These are phyloP conservation scores for Palythoa caribaeorum DNA, from an alignment of 92 coral and sea anemone species.

Conservation along the genomic window DNA sequence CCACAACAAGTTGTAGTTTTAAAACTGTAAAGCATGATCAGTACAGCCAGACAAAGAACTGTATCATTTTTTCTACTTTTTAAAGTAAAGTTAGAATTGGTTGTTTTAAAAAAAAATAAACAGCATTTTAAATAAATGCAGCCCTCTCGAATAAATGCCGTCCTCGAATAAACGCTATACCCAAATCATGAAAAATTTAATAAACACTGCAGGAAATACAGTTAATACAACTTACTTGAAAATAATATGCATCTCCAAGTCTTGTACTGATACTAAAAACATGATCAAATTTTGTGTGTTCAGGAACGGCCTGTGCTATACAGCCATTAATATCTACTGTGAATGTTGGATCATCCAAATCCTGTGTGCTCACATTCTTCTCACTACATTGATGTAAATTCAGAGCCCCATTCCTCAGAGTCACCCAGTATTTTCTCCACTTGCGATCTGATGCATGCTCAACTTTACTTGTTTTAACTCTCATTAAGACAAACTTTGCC, in stretches of 20 bases:
- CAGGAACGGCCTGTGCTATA: conserved; percentile 98
- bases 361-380: conserved; percentile 95
- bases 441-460: conserved; percentile 90
- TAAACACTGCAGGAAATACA: no score
- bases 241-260: conserved; percentile 94
- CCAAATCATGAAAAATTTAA: no score
- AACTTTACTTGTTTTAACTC: conserved; percentile 83
- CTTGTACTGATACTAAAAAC: conserved; percentile 96
- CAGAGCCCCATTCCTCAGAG: conserved; percentile 81
- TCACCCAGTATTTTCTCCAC: conserved; percentile 99
- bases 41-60: no score
- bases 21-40: no score
- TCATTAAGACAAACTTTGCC: conserved; percentile 84
- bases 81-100: no score
- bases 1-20: no score
- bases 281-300: conserved; percentile 95
- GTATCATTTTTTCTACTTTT: no score
- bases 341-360: conserved; percentile 84
- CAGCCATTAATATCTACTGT: conserved; percentile 91
- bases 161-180: no score
- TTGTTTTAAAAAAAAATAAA: no score
- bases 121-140: no score
- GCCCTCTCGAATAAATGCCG: no score
- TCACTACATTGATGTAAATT: conserved; percentile 95
- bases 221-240: conserved; percentile 73